A percentile compares a stretch with the other conserved stretches of the same genome.
Conservation (phyloP, 2,113 vertebrate genomes). For the Myotis lucifugus region DNA sequence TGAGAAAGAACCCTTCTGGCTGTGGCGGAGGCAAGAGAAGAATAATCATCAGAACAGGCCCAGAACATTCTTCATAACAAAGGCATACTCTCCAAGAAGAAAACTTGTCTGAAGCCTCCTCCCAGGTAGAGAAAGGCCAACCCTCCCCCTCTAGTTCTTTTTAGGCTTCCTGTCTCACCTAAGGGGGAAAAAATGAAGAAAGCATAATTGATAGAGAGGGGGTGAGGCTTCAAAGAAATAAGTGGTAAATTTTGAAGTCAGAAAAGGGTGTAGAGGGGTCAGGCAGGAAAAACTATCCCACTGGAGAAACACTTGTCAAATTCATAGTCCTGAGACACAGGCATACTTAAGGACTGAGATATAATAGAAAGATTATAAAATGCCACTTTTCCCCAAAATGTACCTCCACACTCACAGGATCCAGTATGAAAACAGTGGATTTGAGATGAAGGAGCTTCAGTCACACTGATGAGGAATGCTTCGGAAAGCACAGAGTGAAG, state of each 20-base stretch:
- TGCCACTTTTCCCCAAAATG: not conserved
- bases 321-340: not conserved
- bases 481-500: not conserved
- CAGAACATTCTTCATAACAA: not conserved
- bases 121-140: not conserved
- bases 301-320: not conserved
- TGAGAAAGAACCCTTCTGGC: not conserved
- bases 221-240: not conserved
- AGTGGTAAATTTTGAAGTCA: not conserved
- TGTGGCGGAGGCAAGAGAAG: not conserved
- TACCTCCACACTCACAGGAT: not conserved
- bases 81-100: not conserved
- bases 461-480: not conserved
- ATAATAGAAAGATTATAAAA: not conserved
- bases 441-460: not conserved
- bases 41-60: not conserved
- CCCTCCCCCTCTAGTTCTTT: not conserved
- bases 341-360: not conserved
- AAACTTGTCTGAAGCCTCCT: not conserved
- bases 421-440: not conserved
- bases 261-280: not conserved
- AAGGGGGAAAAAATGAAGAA: not conserved
- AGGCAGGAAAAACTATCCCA: not conserved
- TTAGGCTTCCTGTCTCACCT: not conserved
- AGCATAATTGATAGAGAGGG: not conserved